Conservation (phyloP, 2,113 vertebrate species). For the Herpetotheres cachinnans region DNA sequence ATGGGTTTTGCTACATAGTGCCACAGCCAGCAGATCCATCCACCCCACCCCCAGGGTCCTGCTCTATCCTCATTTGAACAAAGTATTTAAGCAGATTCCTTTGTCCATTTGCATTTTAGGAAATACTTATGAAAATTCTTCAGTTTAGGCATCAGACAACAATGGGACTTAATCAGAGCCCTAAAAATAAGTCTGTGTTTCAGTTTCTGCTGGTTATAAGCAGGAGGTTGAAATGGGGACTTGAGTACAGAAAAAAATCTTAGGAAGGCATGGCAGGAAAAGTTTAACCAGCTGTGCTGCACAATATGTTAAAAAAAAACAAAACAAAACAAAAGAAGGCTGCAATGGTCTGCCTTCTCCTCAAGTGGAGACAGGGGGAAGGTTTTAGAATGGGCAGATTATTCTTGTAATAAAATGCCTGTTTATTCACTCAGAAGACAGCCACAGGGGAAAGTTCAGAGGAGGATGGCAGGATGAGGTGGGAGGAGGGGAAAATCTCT, state of each 20-base stretch:
- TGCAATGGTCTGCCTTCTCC: background rate
- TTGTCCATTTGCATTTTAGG: background rate
- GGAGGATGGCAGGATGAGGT: background rate
- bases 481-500: constrained; percentile 1
- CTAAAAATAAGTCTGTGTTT: background rate
- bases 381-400: background rate
- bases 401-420: background rate
- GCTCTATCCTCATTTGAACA: background rate
- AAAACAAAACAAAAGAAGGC: too few species aligned
- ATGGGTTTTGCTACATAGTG: background rate
- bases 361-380: background rate
- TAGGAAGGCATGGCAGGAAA: background rate
- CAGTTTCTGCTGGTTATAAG: background rate
- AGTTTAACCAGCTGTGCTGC: background rate
- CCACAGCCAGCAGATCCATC: background rate
- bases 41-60: rapidly evolving
- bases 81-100: background rate
- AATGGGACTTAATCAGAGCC: background rate
- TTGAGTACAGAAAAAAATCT: background rate
- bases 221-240: background rate
- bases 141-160: background rate
- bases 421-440: background rate
- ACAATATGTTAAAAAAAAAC: background rate
- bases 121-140: background rate
- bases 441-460: background rate